phyloP scores from a whole-genome alignment of 2,797 vertebrate species.

The Vireo griseus region DNA sequence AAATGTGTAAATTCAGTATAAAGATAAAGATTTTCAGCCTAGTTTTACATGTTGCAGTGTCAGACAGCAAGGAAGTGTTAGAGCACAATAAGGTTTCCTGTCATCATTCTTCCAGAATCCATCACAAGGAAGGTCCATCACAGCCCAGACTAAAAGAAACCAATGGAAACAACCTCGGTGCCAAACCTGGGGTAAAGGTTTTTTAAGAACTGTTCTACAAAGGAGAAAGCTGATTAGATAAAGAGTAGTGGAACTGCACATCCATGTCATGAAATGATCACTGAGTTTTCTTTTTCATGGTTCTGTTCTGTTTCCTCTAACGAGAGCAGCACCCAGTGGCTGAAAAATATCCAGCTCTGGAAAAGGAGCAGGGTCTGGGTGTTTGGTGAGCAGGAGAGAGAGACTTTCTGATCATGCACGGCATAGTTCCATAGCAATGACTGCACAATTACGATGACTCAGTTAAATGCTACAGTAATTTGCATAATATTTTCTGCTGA shows the following conservation, averaged over 20 bases:
- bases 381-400: background rate
- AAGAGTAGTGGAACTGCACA: background rate
- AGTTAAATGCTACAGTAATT: background rate
- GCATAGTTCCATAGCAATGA: background rate
- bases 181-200: background rate
- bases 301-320: background rate
- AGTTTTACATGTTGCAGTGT: background rate
- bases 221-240: background rate
- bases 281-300: background rate
- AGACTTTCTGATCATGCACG: background rate
- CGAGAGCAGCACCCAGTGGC: slow-evolving; percentile 60
- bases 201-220: background rate
- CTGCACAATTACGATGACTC: background rate
- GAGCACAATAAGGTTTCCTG: background rate
- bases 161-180: background rate
- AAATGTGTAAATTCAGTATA: background rate
- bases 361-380: background rate
- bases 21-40: background rate
- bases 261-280: background rate
- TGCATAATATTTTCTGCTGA: background rate
- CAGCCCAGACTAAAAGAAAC: background rate
- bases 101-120: background rate
- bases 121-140: background rate
- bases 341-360: background rate
- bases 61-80: background rate